Conservation (phyloP, 2,888 invertebrate species). For the Trichacis sp. region DNA sequence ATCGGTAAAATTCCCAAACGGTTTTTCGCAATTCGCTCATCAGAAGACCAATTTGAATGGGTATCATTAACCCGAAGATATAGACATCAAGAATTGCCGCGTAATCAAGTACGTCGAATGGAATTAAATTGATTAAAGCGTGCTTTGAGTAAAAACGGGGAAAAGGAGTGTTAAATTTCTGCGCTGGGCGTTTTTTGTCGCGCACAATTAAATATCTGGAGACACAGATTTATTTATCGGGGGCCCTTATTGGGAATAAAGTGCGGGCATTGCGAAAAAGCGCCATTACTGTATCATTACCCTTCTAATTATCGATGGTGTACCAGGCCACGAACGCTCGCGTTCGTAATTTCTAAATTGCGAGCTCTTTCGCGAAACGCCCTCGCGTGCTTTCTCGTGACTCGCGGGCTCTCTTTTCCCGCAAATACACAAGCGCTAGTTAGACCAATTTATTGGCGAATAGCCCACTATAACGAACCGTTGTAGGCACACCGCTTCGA, state of each 20-base stretch:
- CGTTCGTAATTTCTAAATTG: slow-evolving; percentile 41
- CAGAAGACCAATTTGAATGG: too few relatives aligned
- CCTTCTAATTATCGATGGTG: slow-evolving; percentile 46
- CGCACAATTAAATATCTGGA: slow-evolving; percentile 37
- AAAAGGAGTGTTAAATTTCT: neutral
- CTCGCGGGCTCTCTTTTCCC: slow-evolving; percentile 36
- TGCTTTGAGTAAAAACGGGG: neutral
- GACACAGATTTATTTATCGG: slow-evolving; percentile 23
- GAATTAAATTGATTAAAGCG: neutral
- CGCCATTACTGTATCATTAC: slow-evolving; percentile 43
- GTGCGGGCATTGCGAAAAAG: slow-evolving; percentile 33
- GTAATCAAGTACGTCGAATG: neutral
- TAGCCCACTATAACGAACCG: slow-evolving; percentile 9
- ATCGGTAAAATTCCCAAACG: too few relatives aligned
- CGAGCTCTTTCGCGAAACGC: slow-evolving; percentile 31
- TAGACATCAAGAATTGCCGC: slow-evolving; percentile 1
- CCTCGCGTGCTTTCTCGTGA: slow-evolving; percentile 40
- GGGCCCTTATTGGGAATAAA: slow-evolving; percentile 35
- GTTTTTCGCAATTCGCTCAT: too few relatives aligned
- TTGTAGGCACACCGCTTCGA: slow-evolving; percentile 3
- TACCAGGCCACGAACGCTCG: slow-evolving; percentile 27
- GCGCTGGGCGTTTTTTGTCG: neutral
- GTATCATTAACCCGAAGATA: neutral
- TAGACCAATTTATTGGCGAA: slow-evolving; percentile 8
- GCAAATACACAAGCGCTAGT: slow-evolving; percentile 19